These are phyloP conservation scores for Megalops cyprinoides DNA, from an alignment of 2,797 vertebrate species.

Conservation along the genomic window DNA sequence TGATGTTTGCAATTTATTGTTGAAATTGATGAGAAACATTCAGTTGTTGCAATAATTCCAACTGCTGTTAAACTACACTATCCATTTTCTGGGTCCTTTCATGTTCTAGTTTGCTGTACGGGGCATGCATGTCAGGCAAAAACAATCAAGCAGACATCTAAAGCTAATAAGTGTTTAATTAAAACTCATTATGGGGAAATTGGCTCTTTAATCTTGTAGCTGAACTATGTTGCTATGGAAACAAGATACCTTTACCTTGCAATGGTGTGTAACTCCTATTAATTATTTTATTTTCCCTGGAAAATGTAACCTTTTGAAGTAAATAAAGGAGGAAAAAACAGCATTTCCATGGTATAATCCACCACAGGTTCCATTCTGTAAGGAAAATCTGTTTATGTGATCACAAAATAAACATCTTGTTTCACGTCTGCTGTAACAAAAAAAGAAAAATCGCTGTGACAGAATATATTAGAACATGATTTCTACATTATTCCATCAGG, in stretches of 20 bases:
- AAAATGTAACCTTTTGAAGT: slow-evolving; percentile 21
- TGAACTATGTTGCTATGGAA: slow-evolving; percentile 50
- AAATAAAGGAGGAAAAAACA: background rate
- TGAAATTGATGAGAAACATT: slow-evolving; percentile 44
- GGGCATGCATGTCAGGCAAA: slow-evolving; percentile 44
- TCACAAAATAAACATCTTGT: slow-evolving; percentile 6
- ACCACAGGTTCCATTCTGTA: slow-evolving; percentile 16
- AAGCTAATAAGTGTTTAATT: slow-evolving; percentile 72
- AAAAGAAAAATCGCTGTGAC: background rate
- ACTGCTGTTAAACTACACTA: slow-evolving; percentile 40
- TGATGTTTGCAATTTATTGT: too few relatives aligned
- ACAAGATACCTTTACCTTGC: slow-evolving; percentile 43
- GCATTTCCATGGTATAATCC: background rate
- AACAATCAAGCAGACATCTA: slow-evolving; percentile 59
- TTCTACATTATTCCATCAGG: background rate
- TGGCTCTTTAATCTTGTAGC: slow-evolving; percentile 50
- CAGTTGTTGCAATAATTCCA: slow-evolving; percentile 28
- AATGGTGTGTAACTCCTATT: slow-evolving; percentile 8
- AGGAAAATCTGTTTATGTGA: background rate
- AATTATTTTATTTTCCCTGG: slow-evolving; percentile 29
- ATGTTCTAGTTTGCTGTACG: slow-evolving; percentile 47
- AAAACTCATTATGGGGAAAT: slow-evolving; percentile 66
- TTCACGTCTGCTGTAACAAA: background rate
- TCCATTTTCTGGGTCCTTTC: slow-evolving; percentile 53
- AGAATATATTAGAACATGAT: slow-evolving; percentile 8